Percentiles rank a stretch among this genome's conserved stretches.
Conservation (phyloP, 2,888 invertebrate species). For the Malacosoma neustria region DNA sequence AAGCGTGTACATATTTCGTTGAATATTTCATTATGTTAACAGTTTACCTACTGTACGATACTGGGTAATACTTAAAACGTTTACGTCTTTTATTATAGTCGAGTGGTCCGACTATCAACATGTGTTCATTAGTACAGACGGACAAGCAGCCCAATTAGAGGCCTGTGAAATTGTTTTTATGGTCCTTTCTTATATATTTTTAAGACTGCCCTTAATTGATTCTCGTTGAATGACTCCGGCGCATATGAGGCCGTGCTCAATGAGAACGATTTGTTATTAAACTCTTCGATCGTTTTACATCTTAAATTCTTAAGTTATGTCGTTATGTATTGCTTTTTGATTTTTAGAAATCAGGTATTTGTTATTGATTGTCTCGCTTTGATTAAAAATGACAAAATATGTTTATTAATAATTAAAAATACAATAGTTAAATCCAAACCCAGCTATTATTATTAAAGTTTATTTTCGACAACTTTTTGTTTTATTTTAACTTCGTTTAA, state of each 20-base stretch:
- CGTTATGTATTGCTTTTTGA: no score
- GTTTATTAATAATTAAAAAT: no score
- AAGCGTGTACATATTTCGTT: no score
- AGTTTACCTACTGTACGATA: background rate
- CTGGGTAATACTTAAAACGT: slow-evolving; percentile 12
- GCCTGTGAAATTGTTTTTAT: slow-evolving; percentile 32
- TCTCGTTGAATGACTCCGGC: background rate
- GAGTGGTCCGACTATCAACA: slow-evolving; percentile 20
- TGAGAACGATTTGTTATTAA: background rate
- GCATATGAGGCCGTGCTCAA: background rate
- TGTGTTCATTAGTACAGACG: slow-evolving; percentile 32
- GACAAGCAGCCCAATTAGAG: slow-evolving; percentile 31
- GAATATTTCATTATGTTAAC: background rate
- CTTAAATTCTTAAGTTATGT: no score
- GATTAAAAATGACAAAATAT: no score
- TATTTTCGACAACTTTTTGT: no score
- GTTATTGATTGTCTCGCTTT: no score
- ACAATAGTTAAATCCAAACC: no score
- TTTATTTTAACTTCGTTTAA: no score
- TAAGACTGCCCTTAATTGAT: slow-evolving; percentile 2
- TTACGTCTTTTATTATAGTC: slow-evolving; percentile 15
- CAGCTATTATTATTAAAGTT: no score
- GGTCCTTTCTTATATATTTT: slow-evolving; percentile 18
- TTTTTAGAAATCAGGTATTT: no score
- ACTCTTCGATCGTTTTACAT: no score